Evolutionary conservation across 2,113 vertebrate species (phyloP).

Genomic region (Dinomys branickii): DNA sequence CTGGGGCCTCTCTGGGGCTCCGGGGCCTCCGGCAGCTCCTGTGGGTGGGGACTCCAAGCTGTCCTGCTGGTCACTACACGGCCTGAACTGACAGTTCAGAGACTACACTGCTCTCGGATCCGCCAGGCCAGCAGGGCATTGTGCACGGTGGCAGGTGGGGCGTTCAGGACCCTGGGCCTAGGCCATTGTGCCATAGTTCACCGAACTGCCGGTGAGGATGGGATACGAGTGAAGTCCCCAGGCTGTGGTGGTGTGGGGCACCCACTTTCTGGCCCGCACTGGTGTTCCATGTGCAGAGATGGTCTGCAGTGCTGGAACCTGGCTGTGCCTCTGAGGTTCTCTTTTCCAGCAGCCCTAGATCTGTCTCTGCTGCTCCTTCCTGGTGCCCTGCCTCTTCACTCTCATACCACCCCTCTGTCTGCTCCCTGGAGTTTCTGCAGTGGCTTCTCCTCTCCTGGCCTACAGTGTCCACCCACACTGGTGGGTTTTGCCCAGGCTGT

Average conservation of each 20-base stretch:
- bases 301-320: background rate
- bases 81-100: background rate
- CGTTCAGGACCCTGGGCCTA: background rate
- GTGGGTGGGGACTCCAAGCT: background rate
- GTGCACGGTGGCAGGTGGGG: background rate
- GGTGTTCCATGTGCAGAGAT: fast-evolving
- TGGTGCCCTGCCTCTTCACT: no score
- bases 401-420: background rate
- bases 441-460: background rate
- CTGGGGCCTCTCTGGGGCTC: no score
- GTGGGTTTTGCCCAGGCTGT: background rate
- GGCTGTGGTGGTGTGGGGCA: background rate
- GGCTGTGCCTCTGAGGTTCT: background rate
- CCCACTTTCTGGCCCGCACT: background rate
- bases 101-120: no score
- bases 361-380: background rate
- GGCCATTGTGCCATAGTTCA: fast-evolving
- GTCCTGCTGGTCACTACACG: background rate
- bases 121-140: background rate
- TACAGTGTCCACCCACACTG: no score
- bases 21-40: background rate
- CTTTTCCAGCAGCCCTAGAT: background rate
- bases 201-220: background rate
- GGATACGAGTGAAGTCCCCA: background rate
- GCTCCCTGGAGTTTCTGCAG: background rate